These are phyloP conservation scores for Tanytarsus gracilentus DNA, from an alignment of 2,888 invertebrate species.

Conservation along the genomic window DNA sequence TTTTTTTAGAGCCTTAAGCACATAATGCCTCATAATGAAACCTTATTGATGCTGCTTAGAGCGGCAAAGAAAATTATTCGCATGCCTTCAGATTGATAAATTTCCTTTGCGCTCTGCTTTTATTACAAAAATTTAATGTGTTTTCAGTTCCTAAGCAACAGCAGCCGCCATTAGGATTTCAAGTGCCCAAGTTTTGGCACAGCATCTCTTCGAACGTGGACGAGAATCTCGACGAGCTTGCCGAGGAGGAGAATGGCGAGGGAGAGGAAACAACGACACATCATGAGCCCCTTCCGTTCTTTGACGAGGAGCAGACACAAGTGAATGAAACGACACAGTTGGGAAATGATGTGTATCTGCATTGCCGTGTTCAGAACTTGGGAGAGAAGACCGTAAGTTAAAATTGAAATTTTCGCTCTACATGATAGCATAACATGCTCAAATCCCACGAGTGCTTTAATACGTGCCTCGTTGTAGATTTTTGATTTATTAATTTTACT, in stretches of 20 bases:
- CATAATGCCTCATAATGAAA: too few species aligned
- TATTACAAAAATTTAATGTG: too few species aligned
- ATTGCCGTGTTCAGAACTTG: constrained; percentile 58
- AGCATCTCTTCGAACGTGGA: constrained; percentile 5
- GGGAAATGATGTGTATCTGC: constrained; percentile 53
- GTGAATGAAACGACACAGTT: constrained; percentile 60
- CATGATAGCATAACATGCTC: too few species aligned
- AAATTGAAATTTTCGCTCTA: not conserved
- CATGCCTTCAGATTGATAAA: not conserved
- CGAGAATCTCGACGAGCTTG: not conserved
- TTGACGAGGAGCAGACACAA: constrained; percentile 54
- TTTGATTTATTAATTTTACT: too few species aligned
- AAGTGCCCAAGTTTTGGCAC: constrained; percentile 20
- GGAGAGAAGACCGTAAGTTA: constrained; percentile 56
- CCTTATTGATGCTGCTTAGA: too few species aligned
- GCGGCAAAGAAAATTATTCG: not conserved
- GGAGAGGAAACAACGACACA: constrained; percentile 49
- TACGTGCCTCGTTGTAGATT: too few species aligned
- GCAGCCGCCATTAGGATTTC: not conserved
- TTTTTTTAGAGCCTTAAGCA: too few species aligned
- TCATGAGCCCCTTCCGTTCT: constrained; percentile 61
- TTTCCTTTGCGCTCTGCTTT: not conserved
- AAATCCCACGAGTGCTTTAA: too few species aligned
- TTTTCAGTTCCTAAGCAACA: constrained; percentile 8
- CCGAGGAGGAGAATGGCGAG: constrained; percentile 40